Conservation (phyloP, 2,797 vertebrate species). For the Melanotaenia maccullochi region DNA sequence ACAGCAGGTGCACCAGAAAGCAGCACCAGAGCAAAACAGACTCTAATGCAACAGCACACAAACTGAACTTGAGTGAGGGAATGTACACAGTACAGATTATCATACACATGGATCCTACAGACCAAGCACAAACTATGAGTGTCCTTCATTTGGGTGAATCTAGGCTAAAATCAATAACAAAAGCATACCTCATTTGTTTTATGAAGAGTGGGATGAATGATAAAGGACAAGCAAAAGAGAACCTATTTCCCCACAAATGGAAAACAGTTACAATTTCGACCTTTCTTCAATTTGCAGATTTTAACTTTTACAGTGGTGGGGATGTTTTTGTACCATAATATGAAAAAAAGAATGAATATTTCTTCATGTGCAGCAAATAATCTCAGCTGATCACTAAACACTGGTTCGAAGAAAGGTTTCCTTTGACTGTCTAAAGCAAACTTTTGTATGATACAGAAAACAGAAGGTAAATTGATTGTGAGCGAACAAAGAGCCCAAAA, state of each 20-base stretch:
- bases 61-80: conserved; percentile 1
- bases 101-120: conserved; percentile 12
- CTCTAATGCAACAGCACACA: conserved; percentile 34
- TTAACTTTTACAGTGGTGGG: background rate
- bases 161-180: conserved; percentile 26
- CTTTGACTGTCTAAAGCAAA: background rate
- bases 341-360: conserved; percentile 25
- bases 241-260: background rate
- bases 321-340: conserved; percentile 3
- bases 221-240: conserved; percentile 11
- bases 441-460: background rate
- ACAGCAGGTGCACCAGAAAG: conserved; percentile 54
- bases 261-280: background rate
- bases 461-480: background rate
- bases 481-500: conserved; percentile 15
- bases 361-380: background rate
- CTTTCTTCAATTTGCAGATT: conserved; percentile 3
- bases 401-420: background rate
- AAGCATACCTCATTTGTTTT: conserved; percentile 33
- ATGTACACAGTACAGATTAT: background rate
- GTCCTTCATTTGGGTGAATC: conserved; percentile 32
- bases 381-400: conserved; percentile 6
- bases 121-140: conserved; percentile 53
- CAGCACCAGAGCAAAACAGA: conserved; percentile 23
- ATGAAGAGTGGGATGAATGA: conserved; percentile 5